Base-by-base conservation (phyloP, 92 coral and sea anemone species). In the Chrysogorgia sp. region DNA sequence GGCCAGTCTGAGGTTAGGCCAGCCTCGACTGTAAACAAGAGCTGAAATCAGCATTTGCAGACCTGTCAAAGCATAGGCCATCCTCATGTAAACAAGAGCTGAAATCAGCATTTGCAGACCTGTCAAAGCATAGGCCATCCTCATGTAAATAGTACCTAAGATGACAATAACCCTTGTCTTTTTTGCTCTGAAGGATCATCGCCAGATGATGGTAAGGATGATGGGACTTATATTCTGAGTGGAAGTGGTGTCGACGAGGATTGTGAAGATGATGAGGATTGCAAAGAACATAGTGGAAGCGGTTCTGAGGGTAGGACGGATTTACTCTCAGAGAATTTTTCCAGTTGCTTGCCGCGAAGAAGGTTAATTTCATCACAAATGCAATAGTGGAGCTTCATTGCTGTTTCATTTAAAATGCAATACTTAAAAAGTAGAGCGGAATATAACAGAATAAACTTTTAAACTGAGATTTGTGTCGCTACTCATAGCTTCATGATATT, bases 251-350 rank as follows among this genome's bases (percentile, higher is more conserved):
- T n/a, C n/a, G 57, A 37, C 34, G 53, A 24, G 78, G n/a, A 84
- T 66, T 80, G 82, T 48, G 70, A 40, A 20, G 85, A 87, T 48
- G 88, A 87, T 22, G 91, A 87, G 50, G 87, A 86, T 60, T 87
- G 91, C 74, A 58, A 37, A 25, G 61, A 71, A 22, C 29, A 52
- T 10, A 30, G 66, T 48, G 82, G 87, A 2, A 40, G 58, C 30
- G 78, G 34, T n/a, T n/a, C n/a, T 7, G 77, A 52, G 49, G 29
- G 67, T n/a, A 53, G 0, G 12, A 58, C 53, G 1, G 30, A 53
- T 65, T 22, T 48, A 48, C 15, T 22, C 56, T 48, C n/a, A 48
- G 19, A 48, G 56, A 22, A 48, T 48, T 48, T 48, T 9, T 48
- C 1, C 19, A 56, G 30, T 56, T 56, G 24, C 24, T 22, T 20